Conservation (phyloP, 2,797 vertebrate species). For the Acanthiza pusilla region DNA sequence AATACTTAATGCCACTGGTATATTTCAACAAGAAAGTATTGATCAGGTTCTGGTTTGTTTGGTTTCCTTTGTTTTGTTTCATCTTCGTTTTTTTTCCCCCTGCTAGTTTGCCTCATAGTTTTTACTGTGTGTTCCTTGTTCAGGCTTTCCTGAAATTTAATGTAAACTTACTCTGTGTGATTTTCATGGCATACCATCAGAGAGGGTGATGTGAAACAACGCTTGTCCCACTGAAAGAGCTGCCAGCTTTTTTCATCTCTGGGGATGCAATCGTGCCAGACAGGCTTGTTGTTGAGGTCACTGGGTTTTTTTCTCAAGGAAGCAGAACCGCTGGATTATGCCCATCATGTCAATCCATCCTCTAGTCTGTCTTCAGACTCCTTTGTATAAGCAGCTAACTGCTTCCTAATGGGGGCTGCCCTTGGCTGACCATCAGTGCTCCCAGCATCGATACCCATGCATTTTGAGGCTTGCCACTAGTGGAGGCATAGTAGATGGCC, state of each 20-base stretch:
- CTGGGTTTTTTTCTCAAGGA: background rate
- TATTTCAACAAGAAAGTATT: background rate
- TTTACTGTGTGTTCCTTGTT: background rate
- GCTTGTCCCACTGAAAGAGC: background rate
- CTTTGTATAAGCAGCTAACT: background rate
- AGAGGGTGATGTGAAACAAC: background rate
- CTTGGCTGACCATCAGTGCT: background rate
- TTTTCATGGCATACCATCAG: background rate
- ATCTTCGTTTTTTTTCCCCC: background rate
- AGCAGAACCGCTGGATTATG: background rate
- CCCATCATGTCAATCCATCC: background rate
- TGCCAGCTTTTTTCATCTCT: background rate
- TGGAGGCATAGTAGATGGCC: background rate
- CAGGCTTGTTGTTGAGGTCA: background rate
- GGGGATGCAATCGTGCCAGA: rapidly evolving
- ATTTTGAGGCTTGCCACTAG: background rate
- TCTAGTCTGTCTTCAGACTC: background rate
- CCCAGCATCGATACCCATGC: rapidly evolving
- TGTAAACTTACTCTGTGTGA: background rate
- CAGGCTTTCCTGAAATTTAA: background rate
- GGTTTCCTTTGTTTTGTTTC: background rate
- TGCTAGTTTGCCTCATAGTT: background rate
- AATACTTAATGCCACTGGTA: background rate
- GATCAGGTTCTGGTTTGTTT: background rate
- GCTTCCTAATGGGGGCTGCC: background rate